phyloP scores from a whole-genome alignment of 2,888 invertebrate species.

The Suillia variegata region DNA sequence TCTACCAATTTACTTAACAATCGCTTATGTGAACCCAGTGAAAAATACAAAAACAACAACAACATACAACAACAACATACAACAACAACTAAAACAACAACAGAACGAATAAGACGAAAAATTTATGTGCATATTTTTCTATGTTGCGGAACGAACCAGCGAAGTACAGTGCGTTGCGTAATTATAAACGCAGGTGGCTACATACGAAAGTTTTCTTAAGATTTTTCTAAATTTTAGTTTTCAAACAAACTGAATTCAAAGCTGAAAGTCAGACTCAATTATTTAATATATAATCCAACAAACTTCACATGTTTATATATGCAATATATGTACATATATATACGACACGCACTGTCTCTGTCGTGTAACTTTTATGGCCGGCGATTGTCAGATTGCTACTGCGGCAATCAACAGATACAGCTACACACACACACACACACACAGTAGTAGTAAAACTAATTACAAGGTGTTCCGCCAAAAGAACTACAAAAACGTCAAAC shows the following conservation, averaged over 20 bases:
- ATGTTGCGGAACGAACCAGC: neutral
- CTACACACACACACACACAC: conserved; percentile 15
- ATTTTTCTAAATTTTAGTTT: too few species aligned
- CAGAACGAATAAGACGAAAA: conserved; percentile 43
- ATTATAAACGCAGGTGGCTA: neutral
- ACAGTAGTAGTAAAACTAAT: conserved; percentile 42
- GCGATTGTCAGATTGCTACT: neutral
- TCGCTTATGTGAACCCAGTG: neutral
- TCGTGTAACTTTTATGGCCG: too few species aligned
- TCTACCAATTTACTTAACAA: conserved; percentile 50
- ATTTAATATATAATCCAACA: too few species aligned
- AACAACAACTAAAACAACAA: too few species aligned
- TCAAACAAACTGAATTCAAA: too few species aligned
- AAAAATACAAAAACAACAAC: too few species aligned
- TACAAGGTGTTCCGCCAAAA: conserved; percentile 41
- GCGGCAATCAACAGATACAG: conserved; percentile 5
- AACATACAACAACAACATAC: too few species aligned
- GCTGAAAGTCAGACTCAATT: too few species aligned
- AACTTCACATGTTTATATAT: too few species aligned
- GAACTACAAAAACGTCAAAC: neutral
- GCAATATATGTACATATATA: too few species aligned
- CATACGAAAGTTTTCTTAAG: too few species aligned
- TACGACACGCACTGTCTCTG: too few species aligned
- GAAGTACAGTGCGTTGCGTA: conserved; percentile 13
- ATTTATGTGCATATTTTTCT: conserved; percentile 43